Evolutionary conservation across 2,113 vertebrate genomes (phyloP).

Genomic region (Siniperca chuatsi): DNA sequence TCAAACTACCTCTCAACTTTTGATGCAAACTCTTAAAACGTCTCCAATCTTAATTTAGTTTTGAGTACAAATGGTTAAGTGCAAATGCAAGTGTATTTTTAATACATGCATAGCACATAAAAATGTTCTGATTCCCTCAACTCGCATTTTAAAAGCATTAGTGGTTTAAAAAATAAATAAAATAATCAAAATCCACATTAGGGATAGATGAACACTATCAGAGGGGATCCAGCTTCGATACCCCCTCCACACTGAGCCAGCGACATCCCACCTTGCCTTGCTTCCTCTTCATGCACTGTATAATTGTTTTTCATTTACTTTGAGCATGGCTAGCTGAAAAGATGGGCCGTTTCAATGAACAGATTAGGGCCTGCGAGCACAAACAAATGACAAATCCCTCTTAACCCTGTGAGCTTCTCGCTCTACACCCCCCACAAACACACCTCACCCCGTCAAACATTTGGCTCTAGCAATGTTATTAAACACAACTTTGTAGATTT

Average conservation of each 20-base stretch:
- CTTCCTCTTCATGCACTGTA: constrained; percentile 77
- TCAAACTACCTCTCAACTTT: neutral
- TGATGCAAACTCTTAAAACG: neutral
- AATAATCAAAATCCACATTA: constrained; percentile 30
- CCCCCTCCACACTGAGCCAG: constrained; percentile 76
- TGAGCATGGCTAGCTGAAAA: constrained; percentile 90
- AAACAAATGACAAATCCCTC: constrained; percentile 97
- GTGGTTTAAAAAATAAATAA: constrained; percentile 13
- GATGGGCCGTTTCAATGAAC: constrained; percentile 91
- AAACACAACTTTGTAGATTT: constrained; percentile 98
- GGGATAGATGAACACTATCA: constrained; percentile 30
- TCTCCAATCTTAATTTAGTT: neutral
- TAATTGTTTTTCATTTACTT: constrained; percentile 91
- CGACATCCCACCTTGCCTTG: constrained; percentile 51
- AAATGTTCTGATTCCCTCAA: neutral
- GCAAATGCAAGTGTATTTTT: neutral
- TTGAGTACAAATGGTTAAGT: neutral
- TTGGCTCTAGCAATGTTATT: constrained; percentile 91
- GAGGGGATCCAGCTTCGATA: constrained; percentile 40
- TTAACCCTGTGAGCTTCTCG: constrained; percentile 92
- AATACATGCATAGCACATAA: neutral
- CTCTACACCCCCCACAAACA: constrained; percentile 81
- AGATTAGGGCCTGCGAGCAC: constrained; percentile 95
- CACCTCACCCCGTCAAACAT: constrained; percentile 87
- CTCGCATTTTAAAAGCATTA: constrained; percentile 28